phyloP scores from a whole-genome alignment of 2,888 invertebrate species.

The Thyatira batis region DNA sequence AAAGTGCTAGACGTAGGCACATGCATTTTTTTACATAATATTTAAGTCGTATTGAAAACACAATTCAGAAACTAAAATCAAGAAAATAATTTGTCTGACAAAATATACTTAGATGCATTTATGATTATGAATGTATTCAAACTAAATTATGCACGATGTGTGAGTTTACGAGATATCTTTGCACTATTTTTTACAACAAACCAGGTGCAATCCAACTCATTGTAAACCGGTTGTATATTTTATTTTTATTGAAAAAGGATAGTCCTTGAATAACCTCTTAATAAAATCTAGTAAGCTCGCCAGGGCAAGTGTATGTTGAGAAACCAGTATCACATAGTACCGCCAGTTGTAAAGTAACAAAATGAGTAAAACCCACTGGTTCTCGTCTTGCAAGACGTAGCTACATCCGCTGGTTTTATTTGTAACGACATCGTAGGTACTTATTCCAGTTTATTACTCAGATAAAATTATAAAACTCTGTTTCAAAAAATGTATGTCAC shows the following conservation, averaged over 20 bases:
- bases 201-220: background rate
- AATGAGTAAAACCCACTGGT: background rate
- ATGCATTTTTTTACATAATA: no score
- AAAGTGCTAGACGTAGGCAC: no score
- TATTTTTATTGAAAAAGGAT: background rate
- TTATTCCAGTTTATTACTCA: background rate
- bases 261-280: background rate
- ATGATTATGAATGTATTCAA: background rate
- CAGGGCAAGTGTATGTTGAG: background rate
- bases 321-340: conserved; percentile 1
- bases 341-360: background rate
- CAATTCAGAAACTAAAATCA: no score
- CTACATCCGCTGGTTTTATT: background rate
- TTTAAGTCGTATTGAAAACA: no score
- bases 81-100: no score
- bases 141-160: background rate
- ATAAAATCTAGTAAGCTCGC: conserved; percentile 1
- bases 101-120: background rate
- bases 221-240: background rate
- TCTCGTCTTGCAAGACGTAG: background rate
- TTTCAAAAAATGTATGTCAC: background rate
- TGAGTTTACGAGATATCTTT: background rate
- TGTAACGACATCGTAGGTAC: background rate
- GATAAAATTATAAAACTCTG: background rate
- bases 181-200: background rate